phyloP scores from a whole-genome alignment of 2,113 vertebrate genomes.

The Archilochus colubris region DNA sequence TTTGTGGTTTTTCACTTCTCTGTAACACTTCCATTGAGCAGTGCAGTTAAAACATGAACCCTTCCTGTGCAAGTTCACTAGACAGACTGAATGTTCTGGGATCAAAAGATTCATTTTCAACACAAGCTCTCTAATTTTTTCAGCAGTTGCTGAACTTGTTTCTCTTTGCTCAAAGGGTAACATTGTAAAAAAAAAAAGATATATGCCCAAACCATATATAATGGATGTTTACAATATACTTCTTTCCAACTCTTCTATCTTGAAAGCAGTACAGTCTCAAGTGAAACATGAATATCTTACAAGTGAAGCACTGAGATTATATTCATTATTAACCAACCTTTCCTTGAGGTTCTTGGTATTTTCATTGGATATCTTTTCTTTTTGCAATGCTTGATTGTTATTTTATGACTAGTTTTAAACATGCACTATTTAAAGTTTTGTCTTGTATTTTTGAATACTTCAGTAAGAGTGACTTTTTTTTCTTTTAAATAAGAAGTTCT shows the following conservation, averaged over 20 bases:
- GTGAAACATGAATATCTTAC: background rate
- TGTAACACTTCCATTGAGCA: background rate
- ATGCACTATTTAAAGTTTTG: background rate
- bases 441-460: background rate
- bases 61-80: background rate
- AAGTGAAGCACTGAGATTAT: background rate
- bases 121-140: background rate
- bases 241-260: background rate
- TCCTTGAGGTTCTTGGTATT: background rate
- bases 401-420: background rate
- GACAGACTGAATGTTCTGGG: rapidly evolving
- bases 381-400: background rate
- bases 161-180: background rate
- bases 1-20: background rate
- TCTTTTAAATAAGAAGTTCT: background rate
- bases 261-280: constrained; percentile 13
- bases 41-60: background rate
- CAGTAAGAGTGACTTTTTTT: background rate
- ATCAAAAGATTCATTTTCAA: background rate
- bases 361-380: background rate
- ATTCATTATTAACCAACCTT: constrained; percentile 32
- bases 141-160: background rate
- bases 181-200: background rate
- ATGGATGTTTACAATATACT: constrained; percentile 14
- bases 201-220: background rate